Evolutionary conservation across 2,113 vertebrate genomes (phyloP), one percentile per base, ranked within the genome.

Genomic region (Chaetorhynchus papuensis): DNA sequence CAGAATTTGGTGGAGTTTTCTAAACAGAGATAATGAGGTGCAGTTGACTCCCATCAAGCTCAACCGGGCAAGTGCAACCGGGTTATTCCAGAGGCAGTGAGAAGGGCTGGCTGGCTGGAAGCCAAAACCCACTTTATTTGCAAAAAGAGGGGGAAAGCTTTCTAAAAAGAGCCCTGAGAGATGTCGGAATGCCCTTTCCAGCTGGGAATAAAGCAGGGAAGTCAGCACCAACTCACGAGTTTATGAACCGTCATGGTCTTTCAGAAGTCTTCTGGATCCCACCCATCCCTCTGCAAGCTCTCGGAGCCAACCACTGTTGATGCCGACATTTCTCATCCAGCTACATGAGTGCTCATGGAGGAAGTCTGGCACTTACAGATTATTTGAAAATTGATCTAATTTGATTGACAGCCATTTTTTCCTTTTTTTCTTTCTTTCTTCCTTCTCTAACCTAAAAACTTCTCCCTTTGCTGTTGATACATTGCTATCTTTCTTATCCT

Each of bases 1-100:
- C 77, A 64, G 81, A 90, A 93, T 89, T 84, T 68, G 53, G 54
- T 92, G 53, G 41, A 30, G 63, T 91, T 92, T 92, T 91, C 71
- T 77, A 57, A 81, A 59, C 57, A 78, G n/a, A 69, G 65, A 85
- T 95, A 96, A 97, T 91, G 91, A 97, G 64, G 83, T 94, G 95
- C 59, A 61, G 61, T 45, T 93, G 92, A 97, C 69, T 94, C 47
- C 35, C 82, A 92, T 65, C 75, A 94, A 84, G 63, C 37, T 84
- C 72, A 92, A 59, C 27, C 15, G 42, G 44, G 54, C 79, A 87
- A 90, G 37, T 74, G 68, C 80, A 88, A 57, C 39, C 59, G 50
- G 83, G 13, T 91, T 93, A 87, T 87, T 93, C 65, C 75, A 78
- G 28, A 91, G 39, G 37, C 28, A 81, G 30, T 10, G 60, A 83